These are phyloP conservation scores for Cotesia vestalis DNA, from an alignment of 1,140 invertebrate species.

Conservation along the genomic window DNA sequence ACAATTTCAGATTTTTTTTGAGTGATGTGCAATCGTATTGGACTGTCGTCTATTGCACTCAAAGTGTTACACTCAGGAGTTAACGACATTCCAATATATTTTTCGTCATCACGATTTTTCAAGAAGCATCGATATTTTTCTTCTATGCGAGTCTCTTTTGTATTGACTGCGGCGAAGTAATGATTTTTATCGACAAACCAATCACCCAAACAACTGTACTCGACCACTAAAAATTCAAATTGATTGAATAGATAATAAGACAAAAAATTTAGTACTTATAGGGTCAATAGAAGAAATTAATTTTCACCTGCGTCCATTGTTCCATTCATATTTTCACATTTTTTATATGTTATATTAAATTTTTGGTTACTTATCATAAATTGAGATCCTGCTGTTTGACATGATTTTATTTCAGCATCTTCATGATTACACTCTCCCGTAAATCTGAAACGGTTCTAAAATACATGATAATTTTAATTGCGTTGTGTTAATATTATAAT, in stretches of 20 bases:
- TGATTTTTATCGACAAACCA: constrained; percentile 97
- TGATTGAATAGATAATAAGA: constrained; percentile 8
- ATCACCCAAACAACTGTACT: constrained; percentile 92
- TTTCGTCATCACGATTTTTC: constrained; percentile 92
- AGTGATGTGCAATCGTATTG: constrained; percentile 86
- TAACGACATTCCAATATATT: constrained; percentile 89
- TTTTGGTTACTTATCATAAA: constrained; percentile 97
- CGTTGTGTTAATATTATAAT: too few relatives aligned
- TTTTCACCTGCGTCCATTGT: constrained; percentile 84
- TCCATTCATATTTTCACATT: constrained; percentile 83
- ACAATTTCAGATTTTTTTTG: constrained; percentile 89
- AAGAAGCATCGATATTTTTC: constrained; percentile 94
- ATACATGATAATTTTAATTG: constrained; percentile 35
- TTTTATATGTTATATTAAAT: constrained; percentile 93
- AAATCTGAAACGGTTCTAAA: constrained; percentile 83
- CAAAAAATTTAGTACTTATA: too few relatives aligned
- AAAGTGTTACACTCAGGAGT: constrained; percentile 92
- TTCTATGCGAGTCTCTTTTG: constrained; percentile 91
- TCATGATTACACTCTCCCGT: constrained; percentile 89
- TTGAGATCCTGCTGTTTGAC: constrained; percentile 94
- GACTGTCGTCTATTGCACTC: constrained; percentile 93
- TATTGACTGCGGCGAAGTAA: constrained; percentile 93
- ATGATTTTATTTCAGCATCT: constrained; percentile 90
- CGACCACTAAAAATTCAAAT: constrained; percentile 73
- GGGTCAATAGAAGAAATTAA: too few relatives aligned